Base-by-base conservation (phyloP, 2,113 vertebrate species). In the Lethenteron camtschaticum region DNA sequence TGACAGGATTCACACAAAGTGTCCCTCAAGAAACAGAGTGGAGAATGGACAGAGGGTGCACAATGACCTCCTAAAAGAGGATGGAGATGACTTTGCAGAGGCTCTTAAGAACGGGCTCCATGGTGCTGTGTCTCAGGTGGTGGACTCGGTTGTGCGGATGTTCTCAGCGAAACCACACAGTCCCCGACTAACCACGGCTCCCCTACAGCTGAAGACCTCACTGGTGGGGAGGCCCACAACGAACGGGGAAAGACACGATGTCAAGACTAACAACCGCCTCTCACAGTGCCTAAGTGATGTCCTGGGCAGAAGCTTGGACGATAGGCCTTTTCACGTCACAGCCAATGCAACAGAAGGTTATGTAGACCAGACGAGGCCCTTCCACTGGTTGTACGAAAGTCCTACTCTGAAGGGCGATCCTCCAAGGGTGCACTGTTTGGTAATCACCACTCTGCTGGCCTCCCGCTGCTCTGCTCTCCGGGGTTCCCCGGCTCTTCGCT, bases 81-180 rank as follows among this genome's bases (percentile, higher is more conserved):
- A 95, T 80, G 87, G 86, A 73, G 85, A 90, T 75, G 90, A 89
- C 76, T 74, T 99, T 75, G 94, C 91, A 0, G 94, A 96, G 81
- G 94, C 89, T 0, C 78, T 99, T 74, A 99, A 99, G 76, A 90
- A 96, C 80, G 92, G 96, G 77, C 83, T 99, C 72, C 95, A 90
- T 80, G 90, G 88, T 1, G 90, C 94, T 77, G 90, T 99, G 85
- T 89, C 90, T 0, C 91, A 96, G 74, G 92, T 99, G 1, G 94
- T 99, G 68, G 94, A 99, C 84, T 94, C 89, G 0, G 94, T 99
- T 73, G 94, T 99, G 72, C 96, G 96, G 75, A 90, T 96, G 73
- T 99, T 99, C 75, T 86, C 89, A 70, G n/a, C 63, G 9, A 91
- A 96, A 74, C 88, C 75, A 79, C 84, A 81, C 78, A 41, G 41